Evolutionary conservation across 2,797 vertebrate genomes (phyloP), one percentile per base, ranked within the genome.

Genomic region (Pelochelys cantorii): DNA sequence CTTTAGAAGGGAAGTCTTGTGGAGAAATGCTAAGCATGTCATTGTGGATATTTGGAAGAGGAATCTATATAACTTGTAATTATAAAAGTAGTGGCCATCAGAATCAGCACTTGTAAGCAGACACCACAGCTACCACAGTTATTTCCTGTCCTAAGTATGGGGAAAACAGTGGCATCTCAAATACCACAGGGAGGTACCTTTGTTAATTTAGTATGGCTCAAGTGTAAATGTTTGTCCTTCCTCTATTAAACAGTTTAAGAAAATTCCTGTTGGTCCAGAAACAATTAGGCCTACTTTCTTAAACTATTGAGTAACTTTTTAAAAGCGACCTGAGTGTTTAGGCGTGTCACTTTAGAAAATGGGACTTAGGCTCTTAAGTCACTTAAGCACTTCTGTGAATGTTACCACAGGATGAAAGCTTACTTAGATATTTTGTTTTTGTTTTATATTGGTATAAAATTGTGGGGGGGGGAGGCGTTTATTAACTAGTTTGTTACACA

Each of bases 221-320:
- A 93, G 65, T 83, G 75, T 83, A 93, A 86, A 96, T 94, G 90
- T 95, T 96, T 97, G 80, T 81, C 17, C 0, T 94, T 53, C 92
- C 86, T 74, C 68, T 96, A 87, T 96, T 92, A 95, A 90, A 79
- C 74, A 90, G 94, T 95, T 90, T 52, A 83, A 81, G 27, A 75
- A 95, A 90, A 94, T 89, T 87, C 74, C 88, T 79, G 65, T 87
- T 87, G 81, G 87, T 74, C 27, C 23, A 34, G 88, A 84, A 92
- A 87, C 62, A 91, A 77, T 86, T 42, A 54, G 74, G 80, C 74
- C 25, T 17, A 15, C 52, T 48, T 77, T 29, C 14, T 48, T 52
- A 22, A 52, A 77, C 74, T 77, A 77, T 17, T 42, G 74, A 27
- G 25, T 27, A 29, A 52, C 17, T 52, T 77, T 48, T 77, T 42